Base-by-base conservation (phyloP, 2,888 invertebrate genomes). In the Phortica okadai region DNA sequence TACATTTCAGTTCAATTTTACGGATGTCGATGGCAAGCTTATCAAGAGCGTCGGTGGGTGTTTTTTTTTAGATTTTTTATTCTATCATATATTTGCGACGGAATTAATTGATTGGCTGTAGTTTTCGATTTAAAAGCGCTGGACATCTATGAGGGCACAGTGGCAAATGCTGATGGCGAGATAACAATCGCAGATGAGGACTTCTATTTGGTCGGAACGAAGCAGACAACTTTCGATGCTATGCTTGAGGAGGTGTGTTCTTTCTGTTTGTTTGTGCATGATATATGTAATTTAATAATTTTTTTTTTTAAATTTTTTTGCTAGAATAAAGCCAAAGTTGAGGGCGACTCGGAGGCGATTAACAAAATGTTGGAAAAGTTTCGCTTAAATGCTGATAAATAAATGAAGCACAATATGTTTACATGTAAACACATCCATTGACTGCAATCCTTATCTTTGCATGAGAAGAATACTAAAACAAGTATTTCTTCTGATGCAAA, bases 71-170 rank as follows among this genome's bases (percentile, higher is more conserved):
- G 7, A 67, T 45, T 59, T 42, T 41, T 25, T 14, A 16, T 25
- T 45, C 21, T 21, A 62, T 11, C 50, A 14, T 50, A 11, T 67
- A 42, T 56, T 56, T 70, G 64, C 56, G 41, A 5, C 64, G 33
- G 56, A 62, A 67, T 75, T 88, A 83, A 85, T 82, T 81, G 74
- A 83, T 81, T 81, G 78, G 77, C 78, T 78, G 75, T 79, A 91
- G 91, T 91, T 78, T 89, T 91, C 78, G 91, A 91, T 89, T 90
- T 91, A 81, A 91, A 91, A 88, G 90, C 90, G 58, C 76, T 90
- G 79, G 90, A 91, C 76, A 89, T 91, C 73, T 91, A 89, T 76
- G 91, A 91, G 70, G 91, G 91, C 41, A 87, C 82, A 50, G 82
- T 83, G 1, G 44, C 79, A 0, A 76, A 75, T 67, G 83, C 88